Percentiles rank a stretch among this genome's conserved stretches.
These are phyloP conservation scores for Galeopsomyia nigrocyanea DNA, from an alignment of 2,888 invertebrate genomes.

Conservation along the genomic window DNA sequence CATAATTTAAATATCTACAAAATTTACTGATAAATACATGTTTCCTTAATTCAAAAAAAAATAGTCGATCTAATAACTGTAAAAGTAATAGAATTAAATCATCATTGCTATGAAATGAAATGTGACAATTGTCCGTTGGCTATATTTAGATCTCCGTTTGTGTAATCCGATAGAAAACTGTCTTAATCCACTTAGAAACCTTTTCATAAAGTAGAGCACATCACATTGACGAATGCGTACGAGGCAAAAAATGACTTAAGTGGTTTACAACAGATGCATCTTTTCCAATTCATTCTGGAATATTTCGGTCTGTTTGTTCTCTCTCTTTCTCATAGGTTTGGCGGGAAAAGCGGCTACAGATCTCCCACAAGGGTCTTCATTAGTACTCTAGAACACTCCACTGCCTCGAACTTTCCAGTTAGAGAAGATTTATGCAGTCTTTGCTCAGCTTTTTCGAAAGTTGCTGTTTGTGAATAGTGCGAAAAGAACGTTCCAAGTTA, in stretches of 20 bases:
- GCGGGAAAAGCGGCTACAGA: constrained; percentile 10
- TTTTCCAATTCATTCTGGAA: constrained; percentile 18
- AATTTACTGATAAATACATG: too few relatives aligned
- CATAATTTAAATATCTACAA: too few relatives aligned
- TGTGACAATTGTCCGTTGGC: too few relatives aligned
- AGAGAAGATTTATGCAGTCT: background rate
- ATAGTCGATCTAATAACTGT: too few relatives aligned
- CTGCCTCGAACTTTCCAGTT: background rate
- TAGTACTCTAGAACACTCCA: constrained; percentile 18
- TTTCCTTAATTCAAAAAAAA: too few relatives aligned
- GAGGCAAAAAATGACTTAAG: constrained; percentile 17
- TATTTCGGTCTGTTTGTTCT: constrained; percentile 34
- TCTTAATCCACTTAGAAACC: background rate
- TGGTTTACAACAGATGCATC: constrained; percentile 34
- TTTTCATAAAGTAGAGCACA: background rate
- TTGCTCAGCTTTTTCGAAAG: too few relatives aligned
- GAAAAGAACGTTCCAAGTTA: too few relatives aligned
- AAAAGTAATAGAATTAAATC: too few relatives aligned
- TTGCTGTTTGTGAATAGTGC: too few relatives aligned
- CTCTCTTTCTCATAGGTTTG: constrained; percentile 12
- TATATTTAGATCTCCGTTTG: too few relatives aligned
- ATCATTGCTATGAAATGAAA: too few relatives aligned
- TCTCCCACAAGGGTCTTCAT: constrained; percentile 14
- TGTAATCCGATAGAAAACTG: too few relatives aligned
- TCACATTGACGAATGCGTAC: background rate